Evolutionary conservation across 2,888 invertebrate genomes (phyloP).

Genomic region (Elaeidobius kamerunicus): DNA sequence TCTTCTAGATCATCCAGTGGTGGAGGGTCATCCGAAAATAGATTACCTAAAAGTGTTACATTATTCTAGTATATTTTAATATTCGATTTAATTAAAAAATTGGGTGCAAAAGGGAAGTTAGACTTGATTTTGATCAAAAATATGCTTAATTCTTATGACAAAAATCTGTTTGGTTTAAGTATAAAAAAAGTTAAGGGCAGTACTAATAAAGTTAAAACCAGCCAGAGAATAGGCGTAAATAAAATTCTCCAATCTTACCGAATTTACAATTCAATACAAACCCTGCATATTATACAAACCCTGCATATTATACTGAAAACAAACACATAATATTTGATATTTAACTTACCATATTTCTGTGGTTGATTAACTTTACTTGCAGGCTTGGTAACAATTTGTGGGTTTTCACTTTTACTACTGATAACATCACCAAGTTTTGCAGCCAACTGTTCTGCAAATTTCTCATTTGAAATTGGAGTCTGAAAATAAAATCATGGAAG

Average conservation of each 20-base stretch:
- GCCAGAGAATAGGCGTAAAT: no score
- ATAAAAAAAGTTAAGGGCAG: no score
- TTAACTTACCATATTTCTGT: slow-evolving; percentile 6
- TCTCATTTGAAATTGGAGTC: slow-evolving; percentile 20
- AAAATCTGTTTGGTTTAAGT: no score
- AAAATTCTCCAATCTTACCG: no score
- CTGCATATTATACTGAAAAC: neutral
- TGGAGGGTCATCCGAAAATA: slow-evolving; percentile 58
- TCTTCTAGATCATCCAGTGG: slow-evolving; percentile 48
- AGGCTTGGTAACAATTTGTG: slow-evolving; percentile 43
- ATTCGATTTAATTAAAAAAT: neutral
- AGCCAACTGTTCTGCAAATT: slow-evolving; percentile 59
- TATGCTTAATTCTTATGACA: no score
- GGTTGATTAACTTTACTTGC: slow-evolving; percentile 36
- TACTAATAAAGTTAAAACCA: no score
- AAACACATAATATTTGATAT: neutral
- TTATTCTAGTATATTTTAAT: slow-evolving; percentile 5
- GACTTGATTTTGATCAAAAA: no score
- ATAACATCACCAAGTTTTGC: slow-evolving; percentile 55
- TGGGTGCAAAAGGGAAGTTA: no score
- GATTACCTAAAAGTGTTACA: no score
- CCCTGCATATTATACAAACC: no score
- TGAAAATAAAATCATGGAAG: no score
- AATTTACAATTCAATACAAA: no score
- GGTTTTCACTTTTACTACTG: slow-evolving; percentile 37